A percentile compares a stretch with the other conserved stretches of the same genome.
These are phyloP conservation scores for Xiphorhynchus elegans DNA, from an alignment of 2,113 vertebrate genomes.

Conservation along the genomic window DNA sequence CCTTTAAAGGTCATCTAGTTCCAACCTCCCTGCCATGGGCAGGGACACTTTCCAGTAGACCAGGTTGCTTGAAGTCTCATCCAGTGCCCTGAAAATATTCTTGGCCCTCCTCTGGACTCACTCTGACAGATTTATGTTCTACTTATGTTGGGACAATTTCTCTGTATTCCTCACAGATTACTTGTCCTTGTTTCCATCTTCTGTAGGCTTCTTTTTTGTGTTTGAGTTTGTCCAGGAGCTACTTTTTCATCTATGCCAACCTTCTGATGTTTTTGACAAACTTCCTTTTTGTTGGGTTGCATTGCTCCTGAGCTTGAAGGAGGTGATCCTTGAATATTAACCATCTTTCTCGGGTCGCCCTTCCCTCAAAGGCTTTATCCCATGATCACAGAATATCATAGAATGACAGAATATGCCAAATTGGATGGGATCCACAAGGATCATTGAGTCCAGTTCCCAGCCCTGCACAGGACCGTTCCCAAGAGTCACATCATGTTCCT, in stretches of 20 bases:
- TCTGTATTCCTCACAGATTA: background rate
- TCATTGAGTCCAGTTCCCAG: background rate
- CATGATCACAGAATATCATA: background rate
- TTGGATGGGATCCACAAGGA: background rate
- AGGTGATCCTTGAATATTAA: background rate
- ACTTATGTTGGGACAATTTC: background rate
- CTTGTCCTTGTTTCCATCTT: background rate
- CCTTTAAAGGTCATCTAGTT: background rate
- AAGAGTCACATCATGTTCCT: background rate
- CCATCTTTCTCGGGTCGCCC: background rate
- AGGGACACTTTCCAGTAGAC: background rate
- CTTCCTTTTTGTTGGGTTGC: background rate
- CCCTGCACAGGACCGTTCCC: background rate
- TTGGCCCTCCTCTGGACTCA: background rate
- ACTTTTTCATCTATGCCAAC: background rate
- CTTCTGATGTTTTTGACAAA: background rate
- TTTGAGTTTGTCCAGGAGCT: background rate
- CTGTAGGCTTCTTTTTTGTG: background rate
- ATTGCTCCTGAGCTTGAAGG: background rate
- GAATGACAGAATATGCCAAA: background rate
- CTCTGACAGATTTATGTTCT: fast-evolving
- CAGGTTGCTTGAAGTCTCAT: background rate
- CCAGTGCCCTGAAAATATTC: background rate
- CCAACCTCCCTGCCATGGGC: background rate
- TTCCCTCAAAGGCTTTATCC: background rate